Conservation (phyloP, 1,140 invertebrate genomes). For the Caerostris extrusa region DNA sequence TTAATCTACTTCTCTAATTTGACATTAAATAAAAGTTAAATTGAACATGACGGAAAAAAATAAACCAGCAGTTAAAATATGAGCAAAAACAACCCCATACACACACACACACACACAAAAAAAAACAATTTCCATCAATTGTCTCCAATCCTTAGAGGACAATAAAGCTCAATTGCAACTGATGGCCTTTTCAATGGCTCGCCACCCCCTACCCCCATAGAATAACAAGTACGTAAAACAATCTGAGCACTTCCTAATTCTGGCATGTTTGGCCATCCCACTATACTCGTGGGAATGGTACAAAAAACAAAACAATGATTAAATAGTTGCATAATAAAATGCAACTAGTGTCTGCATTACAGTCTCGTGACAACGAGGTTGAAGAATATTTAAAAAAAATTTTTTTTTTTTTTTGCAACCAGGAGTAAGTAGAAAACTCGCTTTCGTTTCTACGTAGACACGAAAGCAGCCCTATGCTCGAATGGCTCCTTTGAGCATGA, state of each 20-base stretch:
- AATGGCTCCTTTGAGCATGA: conserved; percentile 40
- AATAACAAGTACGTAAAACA: conserved; percentile 1
- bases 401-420: no score
- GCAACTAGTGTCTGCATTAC: not conserved
- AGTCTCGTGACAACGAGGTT: not conserved
- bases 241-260: not conserved
- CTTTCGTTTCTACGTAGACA: not conserved
- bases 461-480: conserved; percentile 37
- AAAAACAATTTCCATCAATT: not conserved
- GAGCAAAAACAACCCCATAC: no score
- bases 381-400: not conserved
- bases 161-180: not conserved
- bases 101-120: not conserved
- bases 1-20: no score
- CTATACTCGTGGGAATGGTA: not conserved
- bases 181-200: not conserved
- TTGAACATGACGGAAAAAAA: no score
- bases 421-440: not conserved
- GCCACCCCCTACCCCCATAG: not conserved
- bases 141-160: not conserved
- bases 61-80: no score
- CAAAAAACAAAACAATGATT: not conserved
- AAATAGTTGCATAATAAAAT: not conserved
- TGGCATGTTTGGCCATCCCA: not conserved
- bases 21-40: no score